Percentiles rank a stretch among this genome's conserved stretches.
phyloP scores from a whole-genome alignment of 2,797 vertebrate species.

The Danio choprae region DNA sequence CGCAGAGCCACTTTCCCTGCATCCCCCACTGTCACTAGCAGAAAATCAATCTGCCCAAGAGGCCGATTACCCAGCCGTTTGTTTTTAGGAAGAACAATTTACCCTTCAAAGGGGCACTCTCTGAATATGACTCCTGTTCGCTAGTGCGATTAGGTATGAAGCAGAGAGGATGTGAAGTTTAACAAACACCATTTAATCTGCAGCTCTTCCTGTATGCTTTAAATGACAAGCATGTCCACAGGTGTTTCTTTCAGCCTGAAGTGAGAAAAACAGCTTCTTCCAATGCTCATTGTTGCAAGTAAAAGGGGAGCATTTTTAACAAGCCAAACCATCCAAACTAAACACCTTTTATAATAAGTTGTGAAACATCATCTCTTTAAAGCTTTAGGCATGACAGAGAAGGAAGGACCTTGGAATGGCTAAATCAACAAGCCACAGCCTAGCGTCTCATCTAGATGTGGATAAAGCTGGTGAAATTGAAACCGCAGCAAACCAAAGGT shows the following conservation, averaged over 20 bases:
- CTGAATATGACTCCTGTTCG: constrained; percentile 41
- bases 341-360: background rate
- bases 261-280: background rate
- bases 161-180: constrained; percentile 57
- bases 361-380: constrained; percentile 26
- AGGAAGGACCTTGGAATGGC: background rate
- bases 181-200: constrained; percentile 50
- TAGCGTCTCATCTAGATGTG: constrained; percentile 33
- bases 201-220: constrained; percentile 59
- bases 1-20: constrained; percentile 32
- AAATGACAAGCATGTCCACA: constrained; percentile 41
- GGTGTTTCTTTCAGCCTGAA: constrained; percentile 15
- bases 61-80: constrained; percentile 76
- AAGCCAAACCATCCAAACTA: background rate
- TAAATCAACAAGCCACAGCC: constrained; percentile 24
- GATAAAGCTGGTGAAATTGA: constrained; percentile 42
- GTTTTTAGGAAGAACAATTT: constrained; percentile 78
- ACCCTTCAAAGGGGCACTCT: constrained; percentile 21
- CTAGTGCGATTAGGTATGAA: constrained; percentile 64
- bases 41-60: constrained; percentile 83
- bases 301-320: constrained; percentile 3
- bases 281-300: background rate
- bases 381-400: background rate
- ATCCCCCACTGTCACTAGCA: constrained; percentile 74
- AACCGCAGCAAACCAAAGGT: constrained; percentile 34